These are phyloP conservation scores for Watsonalla binaria DNA, from an alignment of 2,888 invertebrate species.

Conservation along the genomic window DNA sequence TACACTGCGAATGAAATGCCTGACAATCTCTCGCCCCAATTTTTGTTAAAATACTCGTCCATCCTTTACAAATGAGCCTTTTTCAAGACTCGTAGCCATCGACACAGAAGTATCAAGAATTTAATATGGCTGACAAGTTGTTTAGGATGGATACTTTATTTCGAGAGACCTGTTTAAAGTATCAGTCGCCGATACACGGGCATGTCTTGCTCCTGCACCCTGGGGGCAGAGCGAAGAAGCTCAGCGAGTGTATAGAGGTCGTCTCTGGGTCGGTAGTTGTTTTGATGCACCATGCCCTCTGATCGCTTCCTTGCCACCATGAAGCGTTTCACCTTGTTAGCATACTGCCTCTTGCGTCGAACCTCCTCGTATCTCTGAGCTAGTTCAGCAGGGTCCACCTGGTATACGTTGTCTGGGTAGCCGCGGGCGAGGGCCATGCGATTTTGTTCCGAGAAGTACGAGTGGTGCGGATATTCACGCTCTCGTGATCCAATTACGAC, in stretches of 20 bases:
- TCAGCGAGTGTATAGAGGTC: slow-evolving; percentile 80
- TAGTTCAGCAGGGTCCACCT: slow-evolving; percentile 61
- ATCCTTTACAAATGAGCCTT: slow-evolving; percentile 19
- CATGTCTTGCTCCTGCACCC: slow-evolving; percentile 75
- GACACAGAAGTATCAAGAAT: slow-evolving; percentile 10
- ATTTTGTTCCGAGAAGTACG: slow-evolving; percentile 72
- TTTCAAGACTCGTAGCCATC: neutral
- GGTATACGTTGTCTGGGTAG: slow-evolving; percentile 63
- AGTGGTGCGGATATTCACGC: slow-evolving; percentile 61
- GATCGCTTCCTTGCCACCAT: slow-evolving; percentile 80
- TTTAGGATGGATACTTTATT: slow-evolving; percentile 34
- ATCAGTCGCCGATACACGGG: slow-evolving; percentile 81
- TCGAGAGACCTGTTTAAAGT: slow-evolving; percentile 60
- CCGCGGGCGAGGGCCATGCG: slow-evolving; percentile 61
- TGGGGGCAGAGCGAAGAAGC: slow-evolving; percentile 72
- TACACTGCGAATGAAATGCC: slow-evolving; percentile 70
- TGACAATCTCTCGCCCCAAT: slow-evolving; percentile 56
- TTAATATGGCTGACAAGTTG: slow-evolving; percentile 20
- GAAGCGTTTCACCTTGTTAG: slow-evolving; percentile 78
- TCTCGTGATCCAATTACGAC: slow-evolving; percentile 70
- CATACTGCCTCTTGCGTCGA: slow-evolving; percentile 70
- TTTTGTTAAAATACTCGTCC: slow-evolving; percentile 35
- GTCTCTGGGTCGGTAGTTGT: slow-evolving; percentile 71
- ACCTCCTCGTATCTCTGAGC: slow-evolving; percentile 69
- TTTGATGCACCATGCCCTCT: slow-evolving; percentile 61